Evolutionary conservation across 2,888 invertebrate species (phyloP), one percentile per base, ranked within the genome.

Genomic region (Hirtodrosophila duncani): DNA sequence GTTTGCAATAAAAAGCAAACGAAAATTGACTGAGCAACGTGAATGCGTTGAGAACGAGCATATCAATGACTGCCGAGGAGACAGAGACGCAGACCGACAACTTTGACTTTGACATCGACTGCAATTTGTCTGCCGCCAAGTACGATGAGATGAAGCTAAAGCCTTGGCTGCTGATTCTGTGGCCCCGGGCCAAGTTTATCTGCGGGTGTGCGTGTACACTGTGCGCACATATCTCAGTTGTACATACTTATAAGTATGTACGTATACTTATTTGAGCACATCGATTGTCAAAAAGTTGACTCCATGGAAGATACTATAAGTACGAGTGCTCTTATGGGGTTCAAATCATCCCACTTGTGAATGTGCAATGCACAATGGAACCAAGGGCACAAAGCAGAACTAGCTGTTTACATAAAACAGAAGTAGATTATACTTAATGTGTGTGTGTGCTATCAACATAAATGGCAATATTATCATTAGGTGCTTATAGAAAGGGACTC

Each of bases 211-310:
- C 8, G 14, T n/a, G 9, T 5, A 16, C 21, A n/a, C 17, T 29
- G 27, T 26, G 36, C 36, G 30, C 20, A 20, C 38, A 42, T 33
- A 13, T 21, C 30, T 42, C n/a, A n/a, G n/a, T n/a, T n/a, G n/a
- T n/a, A n/a, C n/a, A n/a, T n/a, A n/a, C n/a, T n/a, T n/a, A n/a
- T n/a, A n/a, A n/a, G n/a, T n/a, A n/a, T n/a, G n/a, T 62, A 67
- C 53, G 63, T 71, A 61, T 60, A 75, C 63, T 57, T 75, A 75
- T 66, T 75, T 75, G 63, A 33, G 59, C 72, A 49, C 75, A 75
- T 70, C 70, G 67, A 75, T 75, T 71, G 71, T 75, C 65, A 59
- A 70, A 71, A 75, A 75, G 71, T 67, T 70, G 48, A 49, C 8
- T 23, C 7, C 9, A n/a, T n/a, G n/a, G n/a, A n/a, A n/a, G n/a